phyloP scores from a whole-genome alignment of 64 coral and sea anemone genomes.

The Astreopora myriophthalma region DNA sequence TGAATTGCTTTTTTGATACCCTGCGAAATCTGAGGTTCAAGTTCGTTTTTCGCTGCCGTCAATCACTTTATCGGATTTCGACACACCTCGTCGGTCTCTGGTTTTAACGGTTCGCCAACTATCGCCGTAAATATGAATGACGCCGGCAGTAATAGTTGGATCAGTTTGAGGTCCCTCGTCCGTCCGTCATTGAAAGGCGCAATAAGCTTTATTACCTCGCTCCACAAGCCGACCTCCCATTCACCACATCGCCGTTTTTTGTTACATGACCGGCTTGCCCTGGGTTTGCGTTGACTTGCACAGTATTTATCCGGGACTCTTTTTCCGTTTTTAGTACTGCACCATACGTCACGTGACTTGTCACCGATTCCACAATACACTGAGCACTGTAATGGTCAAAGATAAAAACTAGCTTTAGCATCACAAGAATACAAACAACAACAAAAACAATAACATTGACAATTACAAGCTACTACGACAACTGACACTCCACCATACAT shows the following conservation, averaged over 20 bases:
- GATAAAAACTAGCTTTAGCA: neutral
- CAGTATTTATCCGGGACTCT: constrained; percentile 44
- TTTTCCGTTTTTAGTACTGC: constrained; percentile 10
- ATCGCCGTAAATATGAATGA: too few relatives aligned
- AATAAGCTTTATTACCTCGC: constrained; percentile 68
- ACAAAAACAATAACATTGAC: neutral
- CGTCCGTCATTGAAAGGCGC: too few relatives aligned
- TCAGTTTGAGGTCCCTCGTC: too few relatives aligned
- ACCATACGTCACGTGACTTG: constrained; percentile 15
- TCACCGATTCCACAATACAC: constrained; percentile 43
- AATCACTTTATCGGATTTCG: too few relatives aligned
- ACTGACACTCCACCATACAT: too few relatives aligned
- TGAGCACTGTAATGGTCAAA: constrained; percentile 30
- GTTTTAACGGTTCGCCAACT: too few relatives aligned
- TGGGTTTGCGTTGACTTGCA: neutral
- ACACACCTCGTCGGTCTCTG: too few relatives aligned
- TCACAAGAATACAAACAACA: neutral
- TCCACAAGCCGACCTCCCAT: constrained; percentile 77
- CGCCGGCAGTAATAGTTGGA: too few relatives aligned
- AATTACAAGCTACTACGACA: too few relatives aligned
- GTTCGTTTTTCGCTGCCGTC: too few relatives aligned
- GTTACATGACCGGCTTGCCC: constrained; percentile 21
- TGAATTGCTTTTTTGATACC: too few relatives aligned
- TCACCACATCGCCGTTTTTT: constrained; percentile 52
- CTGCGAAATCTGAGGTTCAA: too few relatives aligned